Percentiles rank a stretch among this genome's conserved stretches.
phyloP scores from a whole-genome alignment of 1,140 invertebrate genomes.

The Elysia chlorotica region DNA sequence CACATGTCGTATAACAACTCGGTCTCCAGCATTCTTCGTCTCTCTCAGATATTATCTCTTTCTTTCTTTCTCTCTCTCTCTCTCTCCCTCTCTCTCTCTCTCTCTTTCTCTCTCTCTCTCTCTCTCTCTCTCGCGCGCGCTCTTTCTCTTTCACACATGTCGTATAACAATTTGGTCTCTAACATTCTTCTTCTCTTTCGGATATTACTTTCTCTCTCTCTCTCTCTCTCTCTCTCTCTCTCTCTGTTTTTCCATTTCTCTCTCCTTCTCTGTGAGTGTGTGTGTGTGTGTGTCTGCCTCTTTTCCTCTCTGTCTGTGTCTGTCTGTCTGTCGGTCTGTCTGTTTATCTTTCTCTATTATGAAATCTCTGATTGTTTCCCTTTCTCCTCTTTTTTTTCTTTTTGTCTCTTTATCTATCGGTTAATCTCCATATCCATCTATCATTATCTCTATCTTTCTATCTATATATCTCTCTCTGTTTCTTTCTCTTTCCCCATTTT shows the following conservation, averaged over 20 bases:
- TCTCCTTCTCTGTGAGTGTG: not conserved
- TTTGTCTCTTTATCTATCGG: not conserved
- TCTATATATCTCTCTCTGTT: not conserved
- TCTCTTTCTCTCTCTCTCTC: slow-evolving; percentile 12
- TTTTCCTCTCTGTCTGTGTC: not conserved
- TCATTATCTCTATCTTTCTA: slow-evolving; percentile 7
- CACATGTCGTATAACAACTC: no score
- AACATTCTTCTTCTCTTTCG: not conserved
- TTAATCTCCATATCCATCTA: no score
- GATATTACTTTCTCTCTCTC: slow-evolving; percentile 4
- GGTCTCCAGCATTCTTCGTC: slow-evolving; percentile 1
- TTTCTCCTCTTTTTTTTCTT: not conserved
- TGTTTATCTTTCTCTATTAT: not conserved
- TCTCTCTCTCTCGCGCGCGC: slow-evolving; percentile 11
- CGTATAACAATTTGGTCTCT: no score
- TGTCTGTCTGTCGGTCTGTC: slow-evolving; percentile 2
- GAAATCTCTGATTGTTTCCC: slow-evolving; percentile 2
- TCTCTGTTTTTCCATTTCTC: not conserved
- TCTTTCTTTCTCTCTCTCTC: slow-evolving; percentile 9
- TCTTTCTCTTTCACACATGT: not conserved
- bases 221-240: slow-evolving; percentile 14
- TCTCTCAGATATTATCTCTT: not conserved
- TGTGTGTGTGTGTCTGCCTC: not conserved
- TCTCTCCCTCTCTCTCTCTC: not conserved
- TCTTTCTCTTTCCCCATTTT: not conserved